These are phyloP conservation scores for Crotalus adamanteus DNA, from an alignment of 2,797 vertebrate genomes.

Conservation along the genomic window DNA sequence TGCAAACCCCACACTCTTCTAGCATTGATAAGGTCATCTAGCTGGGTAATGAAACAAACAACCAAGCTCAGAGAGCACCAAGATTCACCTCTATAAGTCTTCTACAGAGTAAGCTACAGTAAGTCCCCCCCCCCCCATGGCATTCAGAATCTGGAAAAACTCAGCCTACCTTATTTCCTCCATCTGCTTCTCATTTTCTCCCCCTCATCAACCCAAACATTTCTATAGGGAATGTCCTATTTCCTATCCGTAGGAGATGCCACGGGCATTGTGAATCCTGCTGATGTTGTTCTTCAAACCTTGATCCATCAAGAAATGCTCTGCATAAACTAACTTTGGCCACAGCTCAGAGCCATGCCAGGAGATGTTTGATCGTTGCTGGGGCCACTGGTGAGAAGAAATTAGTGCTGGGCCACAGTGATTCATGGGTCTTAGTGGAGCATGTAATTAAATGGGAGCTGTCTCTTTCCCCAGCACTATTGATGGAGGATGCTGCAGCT, in stretches of 20 bases:
- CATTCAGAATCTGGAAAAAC: background rate
- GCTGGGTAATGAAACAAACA: background rate
- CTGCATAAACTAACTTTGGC: background rate
- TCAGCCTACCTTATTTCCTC: background rate
- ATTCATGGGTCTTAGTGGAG: background rate
- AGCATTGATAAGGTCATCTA: background rate
- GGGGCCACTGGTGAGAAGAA: background rate
- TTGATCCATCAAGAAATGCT: background rate
- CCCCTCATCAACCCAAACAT: background rate
- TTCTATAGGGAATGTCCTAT: background rate
- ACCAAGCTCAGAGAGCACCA: background rate
- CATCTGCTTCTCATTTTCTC: background rate
- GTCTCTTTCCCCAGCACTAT: background rate
- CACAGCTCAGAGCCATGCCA: background rate
- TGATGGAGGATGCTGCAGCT: background rate
- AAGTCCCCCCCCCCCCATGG: background rate
- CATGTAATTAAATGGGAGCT: slow-evolving; percentile 9
- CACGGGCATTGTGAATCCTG: background rate
- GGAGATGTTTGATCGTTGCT: accelerated
- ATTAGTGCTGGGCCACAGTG: accelerated
- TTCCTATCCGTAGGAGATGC: background rate
- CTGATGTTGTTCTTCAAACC: background rate
- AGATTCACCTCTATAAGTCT: background rate
- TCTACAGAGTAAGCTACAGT: background rate
- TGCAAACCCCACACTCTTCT: background rate